Percentiles rank a stretch among this genome's conserved stretches.
Evolutionary conservation across 2,888 invertebrate genomes (phyloP).

Genomic region (Pecten maximus): DNA sequence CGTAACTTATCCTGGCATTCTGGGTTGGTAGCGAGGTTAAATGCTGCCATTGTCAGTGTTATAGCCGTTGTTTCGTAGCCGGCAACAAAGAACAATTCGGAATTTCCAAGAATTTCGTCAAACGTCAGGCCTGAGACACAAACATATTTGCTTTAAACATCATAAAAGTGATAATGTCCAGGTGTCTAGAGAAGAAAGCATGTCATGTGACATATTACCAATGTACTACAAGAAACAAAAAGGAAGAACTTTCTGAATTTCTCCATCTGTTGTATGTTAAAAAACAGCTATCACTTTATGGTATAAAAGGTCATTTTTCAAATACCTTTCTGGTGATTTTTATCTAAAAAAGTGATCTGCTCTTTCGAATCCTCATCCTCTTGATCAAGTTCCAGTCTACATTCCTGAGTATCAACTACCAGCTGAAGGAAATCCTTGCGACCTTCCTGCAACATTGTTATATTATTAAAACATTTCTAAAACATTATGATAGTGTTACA

Average conservation of each 20-base stretch:
- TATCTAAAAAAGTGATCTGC: not conserved
- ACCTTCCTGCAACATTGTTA: conserved; percentile 38
- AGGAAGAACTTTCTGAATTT: too few species aligned
- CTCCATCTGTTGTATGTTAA: too few species aligned
- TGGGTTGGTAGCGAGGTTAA: conserved; percentile 63
- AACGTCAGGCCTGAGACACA: conserved; percentile 59
- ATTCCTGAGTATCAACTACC: conserved; percentile 59
- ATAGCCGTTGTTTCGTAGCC: conserved; percentile 74
- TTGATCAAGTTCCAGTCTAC: not conserved
- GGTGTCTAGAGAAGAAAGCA: too few species aligned
- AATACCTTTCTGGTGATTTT: not conserved
- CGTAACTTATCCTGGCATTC: conserved; percentile 67
- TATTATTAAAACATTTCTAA: not conserved
- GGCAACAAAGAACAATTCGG: conserved; percentile 70
- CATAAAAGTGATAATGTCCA: too few species aligned
- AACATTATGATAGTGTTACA: too few species aligned
- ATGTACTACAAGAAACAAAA: too few species aligned
- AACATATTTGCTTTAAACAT: not conserved
- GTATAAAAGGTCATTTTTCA: not conserved
- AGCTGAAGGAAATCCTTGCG: conserved; percentile 62
- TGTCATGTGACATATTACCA: too few species aligned
- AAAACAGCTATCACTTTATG: too few species aligned
- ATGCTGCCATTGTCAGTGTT: conserved; percentile 63
- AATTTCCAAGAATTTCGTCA: conserved; percentile 68
- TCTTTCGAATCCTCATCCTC: not conserved